These are phyloP conservation scores for Odocoileus virginianus DNA, from an alignment of 2,113 vertebrate genomes.

Conservation along the genomic window DNA sequence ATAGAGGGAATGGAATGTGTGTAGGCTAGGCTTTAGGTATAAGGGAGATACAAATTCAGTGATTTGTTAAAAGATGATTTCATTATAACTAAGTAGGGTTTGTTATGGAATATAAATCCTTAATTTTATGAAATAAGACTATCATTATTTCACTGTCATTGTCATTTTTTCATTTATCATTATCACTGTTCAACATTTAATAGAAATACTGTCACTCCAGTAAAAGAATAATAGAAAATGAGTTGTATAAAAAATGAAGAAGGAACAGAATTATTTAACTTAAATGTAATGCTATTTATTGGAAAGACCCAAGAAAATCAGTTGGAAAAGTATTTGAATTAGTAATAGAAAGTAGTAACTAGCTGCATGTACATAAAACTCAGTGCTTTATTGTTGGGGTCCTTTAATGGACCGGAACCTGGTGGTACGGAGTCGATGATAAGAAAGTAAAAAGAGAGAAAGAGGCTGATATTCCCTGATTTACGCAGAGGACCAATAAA, in stretches of 20 bases:
- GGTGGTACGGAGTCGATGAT: too few relatives aligned
- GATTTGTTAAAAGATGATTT: not conserved
- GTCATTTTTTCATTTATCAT: not conserved
- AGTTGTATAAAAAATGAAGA: not conserved
- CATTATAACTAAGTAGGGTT: not conserved
- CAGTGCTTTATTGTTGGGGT: not conserved
- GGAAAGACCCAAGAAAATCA: not conserved
- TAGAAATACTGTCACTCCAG: not conserved
- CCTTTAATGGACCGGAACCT: too few relatives aligned
- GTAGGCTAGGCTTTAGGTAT: not conserved
- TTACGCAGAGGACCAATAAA: too few relatives aligned
- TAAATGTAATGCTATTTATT: not conserved
- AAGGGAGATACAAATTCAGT: not conserved
- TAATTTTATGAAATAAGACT: not conserved
- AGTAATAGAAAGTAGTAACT: not conserved
- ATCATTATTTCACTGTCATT: too few relatives aligned
- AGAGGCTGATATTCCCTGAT: too few relatives aligned
- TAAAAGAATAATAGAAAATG: not conserved
- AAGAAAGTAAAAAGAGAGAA: too few relatives aligned
- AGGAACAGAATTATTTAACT: not conserved
- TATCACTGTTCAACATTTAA: not conserved
- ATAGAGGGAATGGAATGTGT: not conserved
- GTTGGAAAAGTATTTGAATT: not conserved
- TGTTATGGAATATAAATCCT: not conserved
- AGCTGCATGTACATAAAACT: not conserved